phyloP scores from a whole-genome alignment of 2,888 invertebrate species.

The Phyllotreta striolata region DNA sequence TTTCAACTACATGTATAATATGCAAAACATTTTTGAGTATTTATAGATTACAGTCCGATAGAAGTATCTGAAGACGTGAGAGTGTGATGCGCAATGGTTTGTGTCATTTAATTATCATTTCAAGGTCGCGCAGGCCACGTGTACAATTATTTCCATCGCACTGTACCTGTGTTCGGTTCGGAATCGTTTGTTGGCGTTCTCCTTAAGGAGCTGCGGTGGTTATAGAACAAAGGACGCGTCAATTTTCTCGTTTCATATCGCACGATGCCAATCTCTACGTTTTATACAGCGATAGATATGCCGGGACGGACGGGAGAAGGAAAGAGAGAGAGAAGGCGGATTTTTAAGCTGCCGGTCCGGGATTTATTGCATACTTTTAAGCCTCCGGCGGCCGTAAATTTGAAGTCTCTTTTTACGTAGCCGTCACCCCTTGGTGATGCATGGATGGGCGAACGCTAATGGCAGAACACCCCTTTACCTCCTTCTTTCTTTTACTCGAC shows the following conservation, averaged over 20 bases:
- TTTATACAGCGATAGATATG: slow-evolving; percentile 1
- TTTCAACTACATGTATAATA: too few relatives aligned
- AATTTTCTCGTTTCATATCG: slow-evolving; percentile 39
- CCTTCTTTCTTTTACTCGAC: slow-evolving; percentile 13
- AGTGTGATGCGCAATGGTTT: too few relatives aligned
- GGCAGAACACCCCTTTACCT: slow-evolving; percentile 35
- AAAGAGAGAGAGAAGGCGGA: slow-evolving; percentile 45
- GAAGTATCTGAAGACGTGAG: too few relatives aligned
- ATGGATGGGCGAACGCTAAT: slow-evolving; percentile 54
- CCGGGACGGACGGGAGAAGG: slow-evolving; percentile 19
- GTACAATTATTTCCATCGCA: too few relatives aligned
- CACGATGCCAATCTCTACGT: slow-evolving; percentile 54
- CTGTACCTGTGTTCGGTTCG: too few relatives aligned
- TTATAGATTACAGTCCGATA: too few relatives aligned
- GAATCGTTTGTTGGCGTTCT: too few relatives aligned
- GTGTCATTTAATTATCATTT: too few relatives aligned
- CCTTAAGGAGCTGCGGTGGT: background rate
- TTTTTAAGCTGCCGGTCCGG: slow-evolving; percentile 59
- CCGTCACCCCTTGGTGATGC: slow-evolving; percentile 55
- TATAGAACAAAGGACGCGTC: slow-evolving; percentile 12
- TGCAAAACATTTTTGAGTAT: too few relatives aligned
- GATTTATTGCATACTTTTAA: slow-evolving; percentile 64
- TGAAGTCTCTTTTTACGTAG: slow-evolving; percentile 57
- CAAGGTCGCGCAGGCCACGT: too few relatives aligned
- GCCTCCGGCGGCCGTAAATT: slow-evolving; percentile 63